Base-by-base conservation (phyloP, 2,113 vertebrate genomes). In the Etia nguti region DNA sequence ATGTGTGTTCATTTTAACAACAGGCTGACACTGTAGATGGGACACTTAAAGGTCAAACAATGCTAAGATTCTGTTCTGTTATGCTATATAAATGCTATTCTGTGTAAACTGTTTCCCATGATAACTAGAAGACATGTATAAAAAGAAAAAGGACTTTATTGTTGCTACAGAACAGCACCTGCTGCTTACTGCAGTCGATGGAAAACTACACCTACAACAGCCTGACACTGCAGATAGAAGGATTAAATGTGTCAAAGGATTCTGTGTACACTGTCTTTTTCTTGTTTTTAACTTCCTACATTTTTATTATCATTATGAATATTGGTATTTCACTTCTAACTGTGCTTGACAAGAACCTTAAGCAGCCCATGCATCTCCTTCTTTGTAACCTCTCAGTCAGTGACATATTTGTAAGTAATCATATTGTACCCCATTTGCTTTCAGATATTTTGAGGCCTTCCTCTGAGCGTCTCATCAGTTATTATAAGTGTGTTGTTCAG, bases 281-380 rank as follows among this genome's bases (percentile, higher is more conserved):
- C 11, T 43, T 92, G 11, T 29, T 95, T 15, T 29, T 95, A 2
- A 31, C 92, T 13, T 85, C 55, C 36, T 96, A 95, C 41, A 1
- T 94, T 1, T 88, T 94, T 6, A 87, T 90, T 22, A 55, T 95
- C 20, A 5, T 89, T 4, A 55, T 79, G 5, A 95, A 95, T 24
- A 11, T 89, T 4, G 83, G 89, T 9, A 83, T 93, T 38, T 16
- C 82, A 1, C 1, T 91, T 8, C 46, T 95, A 8, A 82, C 94
- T 34, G 31, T 82, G 3, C 24, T 79, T 2, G 77, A 91, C 38
- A 80, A n/a, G 4, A 80, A 46, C n/a, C 87, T 95, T 22, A 94
- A 93, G 52, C 82, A 93, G 57, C 94, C 94, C 29, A 93, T 95
- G 93, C 93, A 93, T 29, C 77, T 95, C 2, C 83, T 95, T 11